A percentile compares a stretch with the other conserved stretches of the same genome.
These are phyloP conservation scores for Pantelozetes paolii DNA, from an alignment of 2,888 invertebrate species.

Conservation along the genomic window DNA sequence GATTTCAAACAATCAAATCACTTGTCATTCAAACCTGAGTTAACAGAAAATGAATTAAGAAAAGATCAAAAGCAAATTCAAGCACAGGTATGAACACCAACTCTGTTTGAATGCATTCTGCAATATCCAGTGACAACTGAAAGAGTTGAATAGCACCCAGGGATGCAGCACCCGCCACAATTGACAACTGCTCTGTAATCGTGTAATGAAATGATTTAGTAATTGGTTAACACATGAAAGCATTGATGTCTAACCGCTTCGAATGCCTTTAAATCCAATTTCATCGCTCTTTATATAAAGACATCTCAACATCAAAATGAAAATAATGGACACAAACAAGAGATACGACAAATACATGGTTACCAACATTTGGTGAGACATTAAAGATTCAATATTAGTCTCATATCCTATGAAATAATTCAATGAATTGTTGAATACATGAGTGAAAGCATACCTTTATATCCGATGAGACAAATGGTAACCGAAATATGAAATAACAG, in stretches of 20 bases:
- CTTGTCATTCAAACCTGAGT: slow-evolving; percentile 22
- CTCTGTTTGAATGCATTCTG: slow-evolving; percentile 35
- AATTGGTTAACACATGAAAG: neutral
- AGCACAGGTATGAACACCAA: slow-evolving; percentile 42
- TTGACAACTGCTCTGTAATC: slow-evolving; percentile 41
- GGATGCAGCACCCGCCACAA: slow-evolving; percentile 40
- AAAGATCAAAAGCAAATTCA: slow-evolving; percentile 37
- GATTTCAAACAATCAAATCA: neutral
- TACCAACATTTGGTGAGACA: neutral
- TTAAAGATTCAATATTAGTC: neutral
- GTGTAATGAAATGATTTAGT: neutral
- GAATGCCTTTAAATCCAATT: slow-evolving; percentile 13
- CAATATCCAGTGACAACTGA: slow-evolving; percentile 36
- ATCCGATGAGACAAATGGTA: slow-evolving; percentile 37
- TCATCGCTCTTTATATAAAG: slow-evolving; percentile 13
- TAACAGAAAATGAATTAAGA: slow-evolving; percentile 43
- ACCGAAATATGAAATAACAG: slow-evolving; percentile 35
- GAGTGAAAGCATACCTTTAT: slow-evolving; percentile 28
- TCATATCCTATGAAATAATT: slow-evolving; percentile 7
- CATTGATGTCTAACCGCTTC: neutral
- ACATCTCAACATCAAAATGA: slow-evolving; percentile 40
- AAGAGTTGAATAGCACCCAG: slow-evolving; percentile 41
- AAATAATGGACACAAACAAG: slow-evolving; percentile 35
- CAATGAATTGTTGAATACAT: neutral
- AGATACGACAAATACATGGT: slow-evolving; percentile 38